Percentiles rank a stretch among this genome's conserved stretches.
Evolutionary conservation across 2,797 vertebrate genomes (phyloP).

Genomic region (Paedocypris micromegethes): DNA sequence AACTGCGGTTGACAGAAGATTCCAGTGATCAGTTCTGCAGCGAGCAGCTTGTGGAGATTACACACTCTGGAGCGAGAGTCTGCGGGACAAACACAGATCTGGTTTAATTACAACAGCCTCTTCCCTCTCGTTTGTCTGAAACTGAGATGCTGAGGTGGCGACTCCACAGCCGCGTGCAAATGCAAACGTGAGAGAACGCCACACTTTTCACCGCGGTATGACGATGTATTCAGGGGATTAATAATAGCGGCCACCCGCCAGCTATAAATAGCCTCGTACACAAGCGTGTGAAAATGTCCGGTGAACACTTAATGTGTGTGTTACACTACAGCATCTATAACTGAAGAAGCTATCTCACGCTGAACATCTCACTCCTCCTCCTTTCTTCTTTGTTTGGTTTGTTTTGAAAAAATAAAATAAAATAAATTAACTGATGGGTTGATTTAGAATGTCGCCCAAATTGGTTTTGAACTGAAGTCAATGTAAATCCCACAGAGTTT

Average conservation of each 20-base stretch:
- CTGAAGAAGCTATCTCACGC: slow-evolving; percentile 22
- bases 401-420: background rate
- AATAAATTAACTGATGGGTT: too few relatives aligned
- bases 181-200: slow-evolving; percentile 28
- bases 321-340: slow-evolving; percentile 5
- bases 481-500: too few relatives aligned
- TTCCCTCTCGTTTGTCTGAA: slow-evolving; percentile 38
- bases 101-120: slow-evolving; percentile 31
- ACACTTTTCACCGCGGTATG: slow-evolving; percentile 31
- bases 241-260: slow-evolving; percentile 34
- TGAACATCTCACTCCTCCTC: too few relatives aligned
- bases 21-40: slow-evolving; percentile 21
- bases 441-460: background rate
- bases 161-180: slow-evolving; percentile 42
- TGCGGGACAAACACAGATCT: slow-evolving; percentile 15
- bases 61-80: slow-evolving; percentile 12
- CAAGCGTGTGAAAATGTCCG: slow-evolving; percentile 35
- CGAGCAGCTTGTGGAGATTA: slow-evolving; percentile 29
- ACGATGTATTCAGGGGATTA: slow-evolving; percentile 36
- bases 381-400: too few relatives aligned
- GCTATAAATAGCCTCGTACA: slow-evolving; percentile 40
- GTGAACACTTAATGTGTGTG: slow-evolving; percentile 29
- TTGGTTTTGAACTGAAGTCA: too few relatives aligned
- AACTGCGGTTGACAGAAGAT: slow-evolving; percentile 20
- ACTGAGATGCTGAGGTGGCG: slow-evolving; percentile 39